These are phyloP conservation scores for Phymanthus crucifer DNA, from an alignment of 92 coral and sea anemone genomes.

Conservation along the genomic window DNA sequence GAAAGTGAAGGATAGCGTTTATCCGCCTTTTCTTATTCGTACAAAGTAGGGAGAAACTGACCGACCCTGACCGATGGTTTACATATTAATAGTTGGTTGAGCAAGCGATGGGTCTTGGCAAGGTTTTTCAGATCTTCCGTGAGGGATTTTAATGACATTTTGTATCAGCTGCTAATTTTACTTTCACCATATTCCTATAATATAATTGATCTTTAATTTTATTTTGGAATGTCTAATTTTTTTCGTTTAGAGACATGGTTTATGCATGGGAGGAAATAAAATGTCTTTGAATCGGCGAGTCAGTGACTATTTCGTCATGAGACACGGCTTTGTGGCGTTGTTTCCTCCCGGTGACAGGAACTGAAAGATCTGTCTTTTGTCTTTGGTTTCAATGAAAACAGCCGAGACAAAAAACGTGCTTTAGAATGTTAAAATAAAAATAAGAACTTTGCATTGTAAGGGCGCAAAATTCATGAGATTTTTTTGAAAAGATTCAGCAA, in stretches of 20 bases:
- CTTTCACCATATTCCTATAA: not conserved
- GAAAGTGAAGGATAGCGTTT: not conserved
- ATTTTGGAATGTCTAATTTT: not conserved
- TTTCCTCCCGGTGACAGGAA: not conserved
- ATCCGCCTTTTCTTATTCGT: not conserved
- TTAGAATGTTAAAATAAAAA: not conserved
- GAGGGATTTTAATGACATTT: no score
- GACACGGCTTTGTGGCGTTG: not conserved
- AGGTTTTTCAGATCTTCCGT: not conserved
- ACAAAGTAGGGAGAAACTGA: not conserved
- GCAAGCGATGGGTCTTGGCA: not conserved
- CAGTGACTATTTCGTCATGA: not conserved
- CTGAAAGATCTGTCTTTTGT: conserved; percentile 7
- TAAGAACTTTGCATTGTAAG: no score
- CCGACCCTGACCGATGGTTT: not conserved
- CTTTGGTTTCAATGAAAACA: not conserved
- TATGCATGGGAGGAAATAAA: not conserved
- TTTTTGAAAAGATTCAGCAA: no score
- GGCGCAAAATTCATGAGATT: no score
- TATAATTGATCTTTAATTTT: not conserved
- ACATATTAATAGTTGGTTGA: not conserved
- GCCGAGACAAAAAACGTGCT: not conserved
- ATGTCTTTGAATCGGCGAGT: not conserved
- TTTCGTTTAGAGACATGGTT: not conserved
- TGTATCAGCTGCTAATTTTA: not conserved